Conservation (phyloP, 2,113 vertebrate species). For the Neolamprologus modestus region DNA sequence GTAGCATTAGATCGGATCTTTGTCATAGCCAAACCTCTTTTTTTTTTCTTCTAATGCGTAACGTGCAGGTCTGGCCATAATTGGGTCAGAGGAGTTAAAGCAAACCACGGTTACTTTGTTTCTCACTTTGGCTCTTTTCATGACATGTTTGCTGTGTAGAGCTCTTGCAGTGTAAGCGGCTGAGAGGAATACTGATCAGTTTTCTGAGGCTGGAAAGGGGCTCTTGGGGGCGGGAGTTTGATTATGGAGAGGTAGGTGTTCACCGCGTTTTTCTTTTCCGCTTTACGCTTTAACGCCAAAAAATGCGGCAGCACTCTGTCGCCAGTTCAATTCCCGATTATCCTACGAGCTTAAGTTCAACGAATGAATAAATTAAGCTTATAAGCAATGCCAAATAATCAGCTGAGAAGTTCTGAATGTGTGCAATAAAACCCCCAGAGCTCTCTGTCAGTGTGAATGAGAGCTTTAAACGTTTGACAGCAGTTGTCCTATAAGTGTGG, state of each 20-base stretch:
- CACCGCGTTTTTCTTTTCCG: background rate
- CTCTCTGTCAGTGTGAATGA: background rate
- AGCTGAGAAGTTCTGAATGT: constrained; percentile 29
- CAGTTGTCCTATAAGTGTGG: background rate
- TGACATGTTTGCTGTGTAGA: constrained; percentile 10
- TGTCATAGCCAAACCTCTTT: constrained; percentile 11
- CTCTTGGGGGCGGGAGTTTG: constrained; percentile 30
- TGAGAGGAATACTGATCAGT: constrained; percentile 57
- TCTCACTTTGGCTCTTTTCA: constrained; percentile 11
- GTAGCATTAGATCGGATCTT: background rate
- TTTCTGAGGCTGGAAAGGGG: constrained; percentile 15
- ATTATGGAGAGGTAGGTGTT: constrained; percentile 53
- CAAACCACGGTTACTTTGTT: background rate
- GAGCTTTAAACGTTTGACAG: background rate
- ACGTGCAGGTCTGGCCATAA: background rate
- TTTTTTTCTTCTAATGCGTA: background rate
- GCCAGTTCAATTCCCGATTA: constrained; percentile 2
- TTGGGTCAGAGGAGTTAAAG: background rate
- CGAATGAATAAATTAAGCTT: constrained; percentile 10
- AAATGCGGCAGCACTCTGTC: background rate
- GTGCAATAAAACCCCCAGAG: background rate
- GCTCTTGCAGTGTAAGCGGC: background rate
- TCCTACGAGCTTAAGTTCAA: background rate
- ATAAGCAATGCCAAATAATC: constrained; percentile 12
- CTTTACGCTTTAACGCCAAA: background rate